A percentile compares a stretch with the other conserved stretches of the same genome.
Conservation (phyloP, 64 coral and sea anemone species). For the Stichodactyla mertensii region DNA sequence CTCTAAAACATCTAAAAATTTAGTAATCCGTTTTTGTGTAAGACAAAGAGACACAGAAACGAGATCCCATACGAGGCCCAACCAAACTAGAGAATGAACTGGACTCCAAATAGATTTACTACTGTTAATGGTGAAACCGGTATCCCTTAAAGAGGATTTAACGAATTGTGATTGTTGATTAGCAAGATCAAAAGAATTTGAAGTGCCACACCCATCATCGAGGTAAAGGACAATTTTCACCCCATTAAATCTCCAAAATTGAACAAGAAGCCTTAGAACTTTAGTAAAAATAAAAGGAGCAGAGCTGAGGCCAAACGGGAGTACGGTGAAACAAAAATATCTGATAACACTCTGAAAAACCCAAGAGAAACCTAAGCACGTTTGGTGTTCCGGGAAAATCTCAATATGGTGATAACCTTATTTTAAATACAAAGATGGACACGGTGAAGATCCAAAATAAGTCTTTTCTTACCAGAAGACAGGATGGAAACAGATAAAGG, state of each 20-base stretch:
- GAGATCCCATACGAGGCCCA: slow-evolving; percentile 45
- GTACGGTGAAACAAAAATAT: slow-evolving; percentile 43
- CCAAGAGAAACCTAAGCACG: slow-evolving; percentile 35
- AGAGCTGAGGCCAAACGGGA: slow-evolving; percentile 33
- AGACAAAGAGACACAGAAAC: neutral
- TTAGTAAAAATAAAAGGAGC: slow-evolving; percentile 39
- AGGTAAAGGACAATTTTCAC: slow-evolving; percentile 42
- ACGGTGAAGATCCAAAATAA: slow-evolving; percentile 59
- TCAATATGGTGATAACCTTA: slow-evolving; percentile 59
- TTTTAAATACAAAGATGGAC: slow-evolving; percentile 39
- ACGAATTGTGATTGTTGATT: slow-evolving; percentile 21
- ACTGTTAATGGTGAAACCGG: slow-evolving; percentile 20
- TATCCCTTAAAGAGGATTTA: slow-evolving; percentile 14
- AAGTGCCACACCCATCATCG: slow-evolving; percentile 33
- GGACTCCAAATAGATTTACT: slow-evolving; percentile 45
- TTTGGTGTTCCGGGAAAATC: slow-evolving; percentile 42
- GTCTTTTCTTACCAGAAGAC: slow-evolving; percentile 50
- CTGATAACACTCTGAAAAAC: neutral
- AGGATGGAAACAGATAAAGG: slow-evolving; percentile 60
- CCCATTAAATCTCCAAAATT: slow-evolving; percentile 43
- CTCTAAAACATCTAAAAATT: slow-evolving; percentile 21
- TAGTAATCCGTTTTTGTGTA: slow-evolving; percentile 13
- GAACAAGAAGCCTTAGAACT: slow-evolving; percentile 30
- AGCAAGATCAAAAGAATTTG: neutral
- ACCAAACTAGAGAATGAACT: slow-evolving; percentile 30